Conservation (phyloP, 2,888 invertebrate genomes). For the Atethmia centrago region DNA sequence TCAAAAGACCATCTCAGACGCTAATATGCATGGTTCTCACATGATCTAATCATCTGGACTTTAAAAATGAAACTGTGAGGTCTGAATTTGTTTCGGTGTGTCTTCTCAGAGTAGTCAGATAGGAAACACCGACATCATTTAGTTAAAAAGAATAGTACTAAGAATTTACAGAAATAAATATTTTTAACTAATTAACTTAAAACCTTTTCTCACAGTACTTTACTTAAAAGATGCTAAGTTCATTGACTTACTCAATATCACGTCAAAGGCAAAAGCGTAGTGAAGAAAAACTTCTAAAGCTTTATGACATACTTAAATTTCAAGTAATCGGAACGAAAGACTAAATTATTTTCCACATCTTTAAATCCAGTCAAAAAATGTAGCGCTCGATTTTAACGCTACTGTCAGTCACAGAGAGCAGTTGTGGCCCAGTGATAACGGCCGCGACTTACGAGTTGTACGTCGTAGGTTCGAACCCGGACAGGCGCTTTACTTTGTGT, state of each 20-base stretch:
- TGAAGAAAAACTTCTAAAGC: not conserved
- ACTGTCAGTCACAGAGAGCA: slow-evolving; percentile 41
- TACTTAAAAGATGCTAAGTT: not conserved
- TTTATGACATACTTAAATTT: not conserved
- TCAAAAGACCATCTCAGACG: not conserved
- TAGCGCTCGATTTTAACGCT: slow-evolving; percentile 20
- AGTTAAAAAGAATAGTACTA: too few species aligned
- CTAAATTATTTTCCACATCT: slow-evolving; percentile 17
- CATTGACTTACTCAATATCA: not conserved
- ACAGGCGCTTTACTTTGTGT: too few species aligned
- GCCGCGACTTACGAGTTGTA: too few species aligned
- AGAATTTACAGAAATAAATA: too few species aligned
- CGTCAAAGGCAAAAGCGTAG: not conserved
- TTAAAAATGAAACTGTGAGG: too few species aligned
- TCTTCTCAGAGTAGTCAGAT: too few species aligned
- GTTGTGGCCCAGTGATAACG: too few species aligned
- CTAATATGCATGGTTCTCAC: not conserved
- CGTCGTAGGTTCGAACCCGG: too few species aligned
- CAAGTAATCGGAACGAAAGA: slow-evolving; percentile 13
- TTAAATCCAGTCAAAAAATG: slow-evolving; percentile 21
- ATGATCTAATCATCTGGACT: not conserved
- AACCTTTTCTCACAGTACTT: not conserved
- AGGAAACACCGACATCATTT: too few species aligned
- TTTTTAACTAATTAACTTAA: not conserved
- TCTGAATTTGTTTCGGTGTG: too few species aligned